Conservation (phyloP, 1,140 invertebrate species). For the Aporrectodea caliginosa region DNA sequence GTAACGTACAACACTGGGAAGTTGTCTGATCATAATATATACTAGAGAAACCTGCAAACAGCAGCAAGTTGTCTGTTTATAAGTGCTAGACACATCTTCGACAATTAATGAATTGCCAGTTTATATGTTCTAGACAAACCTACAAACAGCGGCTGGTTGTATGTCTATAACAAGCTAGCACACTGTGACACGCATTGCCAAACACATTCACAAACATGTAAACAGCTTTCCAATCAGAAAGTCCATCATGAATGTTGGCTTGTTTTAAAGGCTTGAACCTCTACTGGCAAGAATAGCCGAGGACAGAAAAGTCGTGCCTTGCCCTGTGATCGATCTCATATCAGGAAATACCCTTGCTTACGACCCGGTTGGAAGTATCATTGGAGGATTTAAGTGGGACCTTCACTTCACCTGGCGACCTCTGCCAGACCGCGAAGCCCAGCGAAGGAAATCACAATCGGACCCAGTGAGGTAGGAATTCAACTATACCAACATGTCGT, state of each 20-base stretch:
- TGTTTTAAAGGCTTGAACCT: constrained; percentile 75
- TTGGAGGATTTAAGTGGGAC: constrained; percentile 97
- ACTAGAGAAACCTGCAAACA: no score
- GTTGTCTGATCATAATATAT: no score
- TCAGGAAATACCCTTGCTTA: constrained; percentile 85
- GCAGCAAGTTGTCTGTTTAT: no score
- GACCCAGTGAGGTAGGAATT: constrained; percentile 69
- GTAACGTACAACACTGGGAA: no score
- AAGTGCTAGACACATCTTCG: no score
- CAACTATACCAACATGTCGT: not conserved
- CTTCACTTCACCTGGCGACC: constrained; percentile 73
- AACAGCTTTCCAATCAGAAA: not conserved
- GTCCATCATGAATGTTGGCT: not conserved
- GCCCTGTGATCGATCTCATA: constrained; percentile 91
- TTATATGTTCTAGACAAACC: no score
- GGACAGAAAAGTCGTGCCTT: constrained; percentile 79
- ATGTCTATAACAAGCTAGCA: no score
- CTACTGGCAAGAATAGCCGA: constrained; percentile 87
- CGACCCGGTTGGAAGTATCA: constrained; percentile 54
- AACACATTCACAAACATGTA: not conserved
- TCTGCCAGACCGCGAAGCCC: constrained; percentile 40
- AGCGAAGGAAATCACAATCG: constrained; percentile 75
- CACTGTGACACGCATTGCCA: no score
- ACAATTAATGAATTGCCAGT: no score
- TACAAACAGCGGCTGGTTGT: no score